phyloP scores from a whole-genome alignment of 2,888 invertebrate species.

The Operophtera brumata region DNA sequence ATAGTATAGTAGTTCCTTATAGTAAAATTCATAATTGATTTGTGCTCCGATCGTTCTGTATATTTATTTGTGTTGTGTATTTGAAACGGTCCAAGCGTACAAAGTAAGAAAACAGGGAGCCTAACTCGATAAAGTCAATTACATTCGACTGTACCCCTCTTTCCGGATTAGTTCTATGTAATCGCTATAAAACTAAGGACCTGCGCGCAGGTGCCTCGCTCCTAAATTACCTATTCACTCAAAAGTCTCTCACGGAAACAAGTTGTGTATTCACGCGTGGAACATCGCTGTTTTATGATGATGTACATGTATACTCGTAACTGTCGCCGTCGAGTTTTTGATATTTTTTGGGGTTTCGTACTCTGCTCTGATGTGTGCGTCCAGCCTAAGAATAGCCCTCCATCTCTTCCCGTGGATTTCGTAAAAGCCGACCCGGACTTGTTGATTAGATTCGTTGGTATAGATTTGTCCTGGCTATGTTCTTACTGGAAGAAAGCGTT shows the following conservation, averaged over 20 bases:
- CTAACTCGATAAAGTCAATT: slow-evolving; percentile 3
- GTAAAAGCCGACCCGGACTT: too few species aligned
- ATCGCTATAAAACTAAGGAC: slow-evolving; percentile 9
- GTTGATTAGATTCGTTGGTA: too few species aligned
- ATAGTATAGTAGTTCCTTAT: too few species aligned
- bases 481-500: too few species aligned
- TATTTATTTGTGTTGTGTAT: too few species aligned
- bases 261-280: slow-evolving; percentile 7
- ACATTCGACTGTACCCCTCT: slow-evolving; percentile 8
- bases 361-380: too few species aligned
- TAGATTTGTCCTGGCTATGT: too few species aligned
- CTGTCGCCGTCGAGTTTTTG: neutral
- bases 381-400: too few species aligned
- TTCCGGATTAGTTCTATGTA: slow-evolving; percentile 12
- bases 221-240: slow-evolving; percentile 22
- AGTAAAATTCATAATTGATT: too few species aligned
- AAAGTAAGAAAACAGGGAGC: slow-evolving; percentile 1
- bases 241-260: slow-evolving; percentile 21
- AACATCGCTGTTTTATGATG: slow-evolving; percentile 17
- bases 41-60: too few species aligned
- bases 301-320: slow-evolving; percentile 4
- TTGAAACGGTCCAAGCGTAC: too few species aligned
- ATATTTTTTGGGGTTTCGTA: neutral
- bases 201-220: slow-evolving; percentile 13
- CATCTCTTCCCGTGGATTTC: too few species aligned